Evolutionary conservation across 2,888 invertebrate species (phyloP), one percentile per base, ranked within the genome.

Genomic region (Melangyna quadrimaculata): DNA sequence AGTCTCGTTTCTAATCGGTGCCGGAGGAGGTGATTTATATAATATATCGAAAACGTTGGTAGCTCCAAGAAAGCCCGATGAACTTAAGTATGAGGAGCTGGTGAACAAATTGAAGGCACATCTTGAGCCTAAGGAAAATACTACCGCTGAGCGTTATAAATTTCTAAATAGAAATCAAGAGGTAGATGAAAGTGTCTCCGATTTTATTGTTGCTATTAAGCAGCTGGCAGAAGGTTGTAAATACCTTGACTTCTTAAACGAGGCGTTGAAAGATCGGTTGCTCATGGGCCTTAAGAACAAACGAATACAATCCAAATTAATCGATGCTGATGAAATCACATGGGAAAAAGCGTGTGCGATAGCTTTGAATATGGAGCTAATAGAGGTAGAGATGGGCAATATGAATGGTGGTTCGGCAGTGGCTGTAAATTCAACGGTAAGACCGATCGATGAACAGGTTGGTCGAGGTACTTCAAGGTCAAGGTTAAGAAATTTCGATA

Each of bases 131-230:
- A n/a, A n/a, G n/a, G n/a, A n/a, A n/a, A 45, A 45, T 45, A 45
- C 19, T 17, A 45, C 45, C 17, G 45, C 67, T 43, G 48, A 67
- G 27, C 67, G 67, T 27, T 67, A 27, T 24, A 67, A 45, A 29
- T 67, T 67, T 67, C 17, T 67, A 29, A 43, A 40, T 22, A 27
- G 48, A 67, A 67, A 67, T 29, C 22, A 67, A 48, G 22, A 45
- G 2, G 17, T 29, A n/a, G 67, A 67, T 27, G 32, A 67, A 43
- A 27, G 22, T 24, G 10, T 70, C 24, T 35, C 48, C n/a, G 70
- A 70, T 48, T 70, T 51, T 37, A 55, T 70, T 12, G 70, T 70
- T 29, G 70, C 35, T 8, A 35, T 70, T 29, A 70, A 70, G 35
- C 14, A 35, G 22, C 14, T 70, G 17, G 70, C 70, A 22, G 27